A percentile compares a stretch with the other conserved stretches of the same genome.
Conservation (phyloP, 2,888 invertebrate genomes). For the Dermolepida albohirtum region DNA sequence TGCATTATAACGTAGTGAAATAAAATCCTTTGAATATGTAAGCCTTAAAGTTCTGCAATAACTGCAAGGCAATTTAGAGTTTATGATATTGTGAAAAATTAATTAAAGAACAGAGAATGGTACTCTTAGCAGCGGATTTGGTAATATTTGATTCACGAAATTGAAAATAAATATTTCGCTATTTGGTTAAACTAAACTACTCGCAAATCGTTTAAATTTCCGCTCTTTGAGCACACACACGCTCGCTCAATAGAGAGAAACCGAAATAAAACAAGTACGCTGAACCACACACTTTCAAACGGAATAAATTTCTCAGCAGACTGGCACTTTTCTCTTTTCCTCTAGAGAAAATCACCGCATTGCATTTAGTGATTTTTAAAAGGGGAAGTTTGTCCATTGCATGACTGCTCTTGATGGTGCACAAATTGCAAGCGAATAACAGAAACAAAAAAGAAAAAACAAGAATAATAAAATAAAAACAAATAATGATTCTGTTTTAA, state of each 20-base stretch:
- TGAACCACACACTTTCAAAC: neutral
- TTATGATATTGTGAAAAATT: no score
- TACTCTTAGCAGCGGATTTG: neutral
- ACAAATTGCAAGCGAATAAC: neutral
- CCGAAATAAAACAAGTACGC: neutral
- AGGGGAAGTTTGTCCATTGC: conserved; percentile 18
- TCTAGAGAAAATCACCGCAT: conserved; percentile 7
- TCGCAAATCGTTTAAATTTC: conserved; percentile 4
- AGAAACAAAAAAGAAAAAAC: neutral
- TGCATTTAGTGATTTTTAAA: conserved; percentile 21
- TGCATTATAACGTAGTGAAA: no score
- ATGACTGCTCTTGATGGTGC: neutral
- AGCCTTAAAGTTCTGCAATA: no score
- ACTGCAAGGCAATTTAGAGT: no score
- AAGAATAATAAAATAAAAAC: conserved; percentile 12
- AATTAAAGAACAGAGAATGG: no score
- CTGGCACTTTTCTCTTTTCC: conserved; percentile 6
- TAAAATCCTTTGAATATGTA: no score
- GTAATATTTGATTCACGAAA: neutral
- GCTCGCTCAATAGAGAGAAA: neutral
- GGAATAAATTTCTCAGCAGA: conserved; percentile 11
- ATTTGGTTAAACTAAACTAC: conserved; percentile 10
- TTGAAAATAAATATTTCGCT: conserved; percentile 2
- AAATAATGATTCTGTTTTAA: conserved; percentile 19
- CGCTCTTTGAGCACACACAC: neutral